Percentiles rank a stretch among this genome's conserved stretches.
Conservation (phyloP, 1,140 invertebrate species). For the Harpegnathos saltator region DNA sequence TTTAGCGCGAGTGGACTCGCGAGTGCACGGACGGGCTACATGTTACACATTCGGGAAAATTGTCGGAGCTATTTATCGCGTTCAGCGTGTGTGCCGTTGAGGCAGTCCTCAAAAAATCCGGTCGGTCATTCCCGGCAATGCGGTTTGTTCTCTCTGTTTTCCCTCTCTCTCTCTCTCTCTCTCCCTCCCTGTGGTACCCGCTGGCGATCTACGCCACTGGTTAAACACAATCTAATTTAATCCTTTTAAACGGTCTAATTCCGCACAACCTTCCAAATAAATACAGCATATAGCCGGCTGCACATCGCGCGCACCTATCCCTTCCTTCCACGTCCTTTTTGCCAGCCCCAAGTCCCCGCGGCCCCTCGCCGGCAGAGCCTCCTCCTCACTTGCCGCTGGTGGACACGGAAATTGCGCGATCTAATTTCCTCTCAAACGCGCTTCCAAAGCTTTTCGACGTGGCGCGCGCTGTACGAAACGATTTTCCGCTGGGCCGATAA, state of each 20-base stretch:
- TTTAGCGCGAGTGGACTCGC: too few species aligned
- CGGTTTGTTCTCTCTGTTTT: not conserved
- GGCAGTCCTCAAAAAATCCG: not conserved
- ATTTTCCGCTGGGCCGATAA: constrained; percentile 57
- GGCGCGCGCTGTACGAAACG: constrained; percentile 50
- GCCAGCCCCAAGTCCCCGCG: not conserved
- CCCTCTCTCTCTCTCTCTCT: not conserved
- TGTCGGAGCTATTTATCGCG: not conserved
- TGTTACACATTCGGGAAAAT: too few species aligned
- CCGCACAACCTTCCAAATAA: constrained; percentile 64
- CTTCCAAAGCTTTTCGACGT: constrained; percentile 49
- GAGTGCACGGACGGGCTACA: too few species aligned
- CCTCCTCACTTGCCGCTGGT: constrained; percentile 8
- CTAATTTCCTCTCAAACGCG: constrained; percentile 67
- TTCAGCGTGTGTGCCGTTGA: not conserved
- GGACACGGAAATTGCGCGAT: constrained; percentile 66
- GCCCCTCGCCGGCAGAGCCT: not conserved
- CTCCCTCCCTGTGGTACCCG: not conserved
- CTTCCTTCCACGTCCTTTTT: constrained; percentile 13
- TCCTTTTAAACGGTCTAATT: constrained; percentile 70
- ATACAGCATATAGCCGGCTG: constrained; percentile 57
- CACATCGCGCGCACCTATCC: not conserved
- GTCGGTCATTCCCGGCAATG: not conserved
- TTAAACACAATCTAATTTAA: constrained; percentile 71
- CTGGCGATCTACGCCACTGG: constrained; percentile 6